A percentile compares a stretch with the other conserved stretches of the same genome.
Evolutionary conservation across 2,888 invertebrate genomes (phyloP).

Genomic region (Nomada fabriciana): DNA sequence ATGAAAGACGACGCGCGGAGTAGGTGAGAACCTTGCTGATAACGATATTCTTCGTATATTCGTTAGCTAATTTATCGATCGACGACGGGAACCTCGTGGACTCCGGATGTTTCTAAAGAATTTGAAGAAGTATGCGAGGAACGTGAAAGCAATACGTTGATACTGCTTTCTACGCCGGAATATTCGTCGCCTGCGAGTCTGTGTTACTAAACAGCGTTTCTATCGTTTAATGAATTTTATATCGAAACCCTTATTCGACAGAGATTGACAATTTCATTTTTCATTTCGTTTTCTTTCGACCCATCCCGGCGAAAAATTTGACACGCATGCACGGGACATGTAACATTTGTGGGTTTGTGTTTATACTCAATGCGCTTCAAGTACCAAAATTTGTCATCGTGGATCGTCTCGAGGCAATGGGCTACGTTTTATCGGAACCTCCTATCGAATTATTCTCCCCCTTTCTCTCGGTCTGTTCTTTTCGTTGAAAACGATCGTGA

Average conservation of each 20-base stretch:
- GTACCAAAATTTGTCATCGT: conserved; percentile 53
- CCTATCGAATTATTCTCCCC: neutral
- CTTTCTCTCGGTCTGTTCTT: too few species aligned
- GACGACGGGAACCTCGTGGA: neutral
- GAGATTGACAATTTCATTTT: neutral
- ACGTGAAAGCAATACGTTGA: neutral
- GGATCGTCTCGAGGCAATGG: conserved; percentile 65
- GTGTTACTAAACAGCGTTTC: neutral
- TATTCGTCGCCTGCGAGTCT: neutral
- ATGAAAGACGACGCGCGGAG: conserved; percentile 22
- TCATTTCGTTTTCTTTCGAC: too few species aligned
- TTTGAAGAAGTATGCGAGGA: neutral
- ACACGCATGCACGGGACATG: conserved; percentile 66
- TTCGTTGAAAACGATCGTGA: neutral
- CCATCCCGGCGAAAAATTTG: conserved; percentile 49
- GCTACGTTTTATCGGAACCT: conserved; percentile 17
- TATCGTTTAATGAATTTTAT: too few species aligned
- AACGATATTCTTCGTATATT: conserved; percentile 3
- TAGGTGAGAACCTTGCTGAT: conserved; percentile 15
- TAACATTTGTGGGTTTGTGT: conserved; percentile 65
- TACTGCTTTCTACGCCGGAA: neutral
- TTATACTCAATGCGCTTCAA: conserved; percentile 69
- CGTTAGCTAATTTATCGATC: conserved; percentile 16
- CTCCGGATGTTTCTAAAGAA: neutral
- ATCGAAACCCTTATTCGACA: neutral